phyloP scores from a whole-genome alignment of 2,113 vertebrate species.

The Nycticorax nycticorax region DNA sequence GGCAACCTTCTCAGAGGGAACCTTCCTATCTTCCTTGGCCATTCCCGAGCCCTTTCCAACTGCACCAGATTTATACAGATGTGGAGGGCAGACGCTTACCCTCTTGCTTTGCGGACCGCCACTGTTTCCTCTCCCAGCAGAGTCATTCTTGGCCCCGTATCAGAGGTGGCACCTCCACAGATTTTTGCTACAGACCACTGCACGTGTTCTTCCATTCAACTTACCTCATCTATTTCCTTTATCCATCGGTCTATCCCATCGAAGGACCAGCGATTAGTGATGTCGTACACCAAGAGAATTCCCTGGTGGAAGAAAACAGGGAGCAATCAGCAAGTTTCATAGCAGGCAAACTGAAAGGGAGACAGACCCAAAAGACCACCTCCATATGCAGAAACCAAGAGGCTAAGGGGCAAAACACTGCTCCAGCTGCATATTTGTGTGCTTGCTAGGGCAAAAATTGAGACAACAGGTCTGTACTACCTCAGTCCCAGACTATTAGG shows the following conservation, averaged over 20 bases:
- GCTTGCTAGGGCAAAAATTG: background rate
- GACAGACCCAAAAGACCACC: background rate
- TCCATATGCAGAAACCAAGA: background rate
- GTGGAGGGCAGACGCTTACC: background rate
- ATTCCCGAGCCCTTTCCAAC: background rate
- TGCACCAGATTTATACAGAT: background rate
- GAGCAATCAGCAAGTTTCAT: background rate
- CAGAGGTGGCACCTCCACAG: background rate
- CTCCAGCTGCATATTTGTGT: background rate
- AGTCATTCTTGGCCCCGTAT: accelerated
- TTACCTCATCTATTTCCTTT: conserved; percentile 96
- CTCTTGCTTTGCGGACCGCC: background rate
- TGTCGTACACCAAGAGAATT: conserved; percentile 97
- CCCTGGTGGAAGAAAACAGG: conserved; percentile 77
- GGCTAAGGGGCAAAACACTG: background rate
- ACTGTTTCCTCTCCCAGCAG: background rate
- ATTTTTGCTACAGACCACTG: background rate
- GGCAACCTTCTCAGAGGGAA: background rate
- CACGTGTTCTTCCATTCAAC: background rate
- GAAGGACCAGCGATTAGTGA: conserved; percentile 98
- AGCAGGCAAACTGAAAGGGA: background rate
- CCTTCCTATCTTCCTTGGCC: background rate
- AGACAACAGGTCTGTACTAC: background rate
- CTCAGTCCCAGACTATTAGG: background rate
- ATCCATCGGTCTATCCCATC: conserved; percentile 99